phyloP scores from a whole-genome alignment of 1,140 invertebrate genomes.

The Procambarus clarkii region DNA sequence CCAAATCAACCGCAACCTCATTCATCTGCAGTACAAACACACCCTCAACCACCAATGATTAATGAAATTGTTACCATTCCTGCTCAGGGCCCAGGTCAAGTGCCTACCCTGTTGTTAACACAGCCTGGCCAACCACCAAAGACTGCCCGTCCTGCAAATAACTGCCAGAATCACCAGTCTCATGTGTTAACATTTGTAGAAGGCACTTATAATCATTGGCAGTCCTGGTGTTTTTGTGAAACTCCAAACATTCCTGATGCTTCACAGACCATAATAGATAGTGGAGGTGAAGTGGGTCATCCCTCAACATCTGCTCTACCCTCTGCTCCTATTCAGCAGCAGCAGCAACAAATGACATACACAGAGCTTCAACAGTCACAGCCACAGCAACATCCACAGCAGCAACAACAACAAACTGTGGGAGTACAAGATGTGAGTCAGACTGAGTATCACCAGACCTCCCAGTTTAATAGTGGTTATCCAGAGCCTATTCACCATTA shows the following conservation, averaged over 20 bases:
- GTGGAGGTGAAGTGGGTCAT: constrained; percentile 18
- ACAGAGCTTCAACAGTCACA: constrained; percentile 52
- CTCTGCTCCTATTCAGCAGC: constrained; percentile 9
- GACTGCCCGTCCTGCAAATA: constrained; percentile 66
- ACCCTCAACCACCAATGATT: constrained; percentile 23
- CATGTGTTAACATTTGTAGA: constrained; percentile 71
- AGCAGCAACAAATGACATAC: constrained; percentile 33
- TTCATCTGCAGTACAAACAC: not conserved
- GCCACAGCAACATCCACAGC: constrained; percentile 18
- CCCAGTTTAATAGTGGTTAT: constrained; percentile 49
- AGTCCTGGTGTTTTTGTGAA: constrained; percentile 72
- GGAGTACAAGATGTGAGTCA: constrained; percentile 50
- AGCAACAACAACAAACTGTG: constrained; percentile 37
- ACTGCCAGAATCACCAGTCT: constrained; percentile 67
- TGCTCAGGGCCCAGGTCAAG: constrained; percentile 44
- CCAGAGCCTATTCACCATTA: constrained; percentile 57
- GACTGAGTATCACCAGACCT: constrained; percentile 47
- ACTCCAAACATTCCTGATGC: constrained; percentile 56
- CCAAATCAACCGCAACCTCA: constrained; percentile 43
- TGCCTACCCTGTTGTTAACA: constrained; percentile 62
- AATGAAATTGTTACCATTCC: constrained; percentile 52
- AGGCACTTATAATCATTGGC: constrained; percentile 69
- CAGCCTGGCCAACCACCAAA: constrained; percentile 65
- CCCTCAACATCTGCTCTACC: constrained; percentile 11
- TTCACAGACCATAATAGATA: constrained; percentile 30